phyloP scores from a whole-genome alignment of 1,140 invertebrate species.

The Drosophila takahashii region DNA sequence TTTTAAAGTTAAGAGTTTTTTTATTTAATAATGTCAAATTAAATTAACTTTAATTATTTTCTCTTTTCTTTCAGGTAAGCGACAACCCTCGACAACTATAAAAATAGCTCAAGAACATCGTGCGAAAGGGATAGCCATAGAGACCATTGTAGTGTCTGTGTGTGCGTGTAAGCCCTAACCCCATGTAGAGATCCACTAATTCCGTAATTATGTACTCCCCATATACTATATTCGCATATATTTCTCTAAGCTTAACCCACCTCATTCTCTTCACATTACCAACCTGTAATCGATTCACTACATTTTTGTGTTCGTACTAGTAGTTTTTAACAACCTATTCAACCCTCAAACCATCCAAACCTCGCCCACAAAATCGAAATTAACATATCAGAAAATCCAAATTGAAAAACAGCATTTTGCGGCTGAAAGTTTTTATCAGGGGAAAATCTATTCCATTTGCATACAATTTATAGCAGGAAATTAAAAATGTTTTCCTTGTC shows the following conservation, averaged over 20 bases:
- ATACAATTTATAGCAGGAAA: slow-evolving; percentile 79
- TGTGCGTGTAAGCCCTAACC: slow-evolving; percentile 41
- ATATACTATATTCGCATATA: slow-evolving; percentile 12
- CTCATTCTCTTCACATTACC: slow-evolving; percentile 18
- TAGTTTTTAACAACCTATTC: slow-evolving; percentile 36
- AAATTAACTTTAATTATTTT: not conserved
- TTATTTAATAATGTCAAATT: no score
- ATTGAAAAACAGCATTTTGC: slow-evolving; percentile 50
- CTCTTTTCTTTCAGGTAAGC: slow-evolving; percentile 62
- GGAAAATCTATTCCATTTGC: slow-evolving; percentile 62
- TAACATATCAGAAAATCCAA: slow-evolving; percentile 45
- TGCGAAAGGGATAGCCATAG: slow-evolving; percentile 6
- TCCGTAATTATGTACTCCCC: slow-evolving; percentile 32
- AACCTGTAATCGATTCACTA: slow-evolving; percentile 25
- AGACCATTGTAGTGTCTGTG: slow-evolving; percentile 21
- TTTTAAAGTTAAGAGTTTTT: no score
- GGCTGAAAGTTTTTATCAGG: slow-evolving; percentile 34
- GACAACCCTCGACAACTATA: not conserved
- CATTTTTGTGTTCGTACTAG: slow-evolving; percentile 32
- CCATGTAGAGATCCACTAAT: slow-evolving; percentile 36
- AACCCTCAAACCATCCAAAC: slow-evolving; percentile 11
- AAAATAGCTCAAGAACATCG: not conserved
- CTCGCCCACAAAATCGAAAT: slow-evolving; percentile 1
- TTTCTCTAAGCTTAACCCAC: slow-evolving; percentile 21
- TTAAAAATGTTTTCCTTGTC: slow-evolving; percentile 74